Evolutionary conservation across 2,888 invertebrate genomes (phyloP).

Genomic region (Tholera decimalis): DNA sequence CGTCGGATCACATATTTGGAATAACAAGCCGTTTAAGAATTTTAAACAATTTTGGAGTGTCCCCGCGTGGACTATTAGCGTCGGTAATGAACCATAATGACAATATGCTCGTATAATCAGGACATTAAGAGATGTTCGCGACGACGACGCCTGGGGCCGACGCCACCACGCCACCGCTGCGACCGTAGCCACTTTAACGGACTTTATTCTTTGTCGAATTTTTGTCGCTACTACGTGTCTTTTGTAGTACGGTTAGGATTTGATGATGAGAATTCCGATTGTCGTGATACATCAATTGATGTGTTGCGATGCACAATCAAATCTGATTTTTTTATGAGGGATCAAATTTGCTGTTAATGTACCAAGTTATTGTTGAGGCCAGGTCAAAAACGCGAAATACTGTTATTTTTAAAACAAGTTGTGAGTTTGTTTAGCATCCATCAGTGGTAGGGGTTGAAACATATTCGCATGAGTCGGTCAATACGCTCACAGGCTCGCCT

Average conservation of each 20-base stretch:
- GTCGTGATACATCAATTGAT: slow-evolving; percentile 3
- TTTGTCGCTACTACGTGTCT: slow-evolving; percentile 42
- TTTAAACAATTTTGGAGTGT: slow-evolving; percentile 82
- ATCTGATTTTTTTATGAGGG: background rate
- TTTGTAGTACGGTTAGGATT: slow-evolving; percentile 27
- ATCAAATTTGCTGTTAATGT: background rate
- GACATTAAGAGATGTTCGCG: slow-evolving; percentile 76
- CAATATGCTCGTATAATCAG: slow-evolving; percentile 81
- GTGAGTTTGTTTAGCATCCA: background rate
- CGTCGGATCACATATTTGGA: slow-evolving; percentile 80
- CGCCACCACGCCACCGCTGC: slow-evolving; percentile 63
- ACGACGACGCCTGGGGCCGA: slow-evolving; percentile 62
- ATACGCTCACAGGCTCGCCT: slow-evolving; percentile 69
- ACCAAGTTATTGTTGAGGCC: background rate
- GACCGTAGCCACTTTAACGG: slow-evolving; percentile 36
- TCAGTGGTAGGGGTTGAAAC: slow-evolving; percentile 63
- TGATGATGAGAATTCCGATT: slow-evolving; percentile 22
- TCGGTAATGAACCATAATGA: slow-evolving; percentile 87
- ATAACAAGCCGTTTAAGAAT: slow-evolving; percentile 80
- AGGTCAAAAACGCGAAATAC: background rate
- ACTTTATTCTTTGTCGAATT: slow-evolving; percentile 32
- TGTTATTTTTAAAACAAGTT: background rate
- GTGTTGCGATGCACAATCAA: background rate
- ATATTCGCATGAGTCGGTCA: slow-evolving; percentile 74
- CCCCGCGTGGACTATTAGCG: slow-evolving; percentile 82